These are phyloP conservation scores for Noctua comes DNA, from an alignment of 2,888 invertebrate species.

Conservation along the genomic window DNA sequence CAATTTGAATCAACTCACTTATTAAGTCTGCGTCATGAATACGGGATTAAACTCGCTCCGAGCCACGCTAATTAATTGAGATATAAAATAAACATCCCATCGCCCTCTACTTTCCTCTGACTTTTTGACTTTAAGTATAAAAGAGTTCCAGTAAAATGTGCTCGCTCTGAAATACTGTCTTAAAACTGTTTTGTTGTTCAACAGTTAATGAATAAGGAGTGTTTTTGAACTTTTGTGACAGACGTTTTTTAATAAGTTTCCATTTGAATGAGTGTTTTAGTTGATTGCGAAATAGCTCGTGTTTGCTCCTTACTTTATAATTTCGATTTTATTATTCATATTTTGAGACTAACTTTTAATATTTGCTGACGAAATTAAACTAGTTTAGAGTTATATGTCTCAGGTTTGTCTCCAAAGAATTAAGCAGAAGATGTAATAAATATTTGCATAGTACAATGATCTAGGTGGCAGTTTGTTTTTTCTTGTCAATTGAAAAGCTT, in stretches of 20 bases:
- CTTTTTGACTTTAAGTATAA: slow-evolving; percentile 63
- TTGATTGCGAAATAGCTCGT: slow-evolving; percentile 50
- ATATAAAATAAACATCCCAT: slow-evolving; percentile 69
- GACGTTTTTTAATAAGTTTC: slow-evolving; percentile 49
- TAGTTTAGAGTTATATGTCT: slow-evolving; percentile 41
- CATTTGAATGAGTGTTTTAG: slow-evolving; percentile 39
- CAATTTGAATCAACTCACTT: slow-evolving; percentile 74
- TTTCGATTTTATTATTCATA: slow-evolving; percentile 48
- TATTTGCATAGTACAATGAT: slow-evolving; percentile 12
- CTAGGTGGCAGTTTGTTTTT: slow-evolving; percentile 4
- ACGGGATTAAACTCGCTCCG: slow-evolving; percentile 65
- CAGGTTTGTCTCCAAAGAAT: slow-evolving; percentile 40
- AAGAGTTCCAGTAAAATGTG: slow-evolving; percentile 57
- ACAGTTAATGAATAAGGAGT: slow-evolving; percentile 57
- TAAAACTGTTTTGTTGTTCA: slow-evolving; percentile 60
- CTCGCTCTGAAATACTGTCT: slow-evolving; percentile 48
- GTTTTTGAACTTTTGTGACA: slow-evolving; percentile 53
- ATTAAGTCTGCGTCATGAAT: slow-evolving; percentile 73
- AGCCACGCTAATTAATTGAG: slow-evolving; percentile 71
- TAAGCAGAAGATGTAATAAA: slow-evolving; percentile 6
- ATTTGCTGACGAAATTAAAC: slow-evolving; percentile 38
- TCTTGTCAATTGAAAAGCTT: not conserved
- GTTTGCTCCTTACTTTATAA: slow-evolving; percentile 35
- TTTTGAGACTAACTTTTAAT: slow-evolving; percentile 44
- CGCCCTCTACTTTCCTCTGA: slow-evolving; percentile 44